Percentiles rank a stretch among this genome's conserved stretches.
Conservation (phyloP, 2,888 invertebrate species). For the Tanytarsus gracilentus region DNA sequence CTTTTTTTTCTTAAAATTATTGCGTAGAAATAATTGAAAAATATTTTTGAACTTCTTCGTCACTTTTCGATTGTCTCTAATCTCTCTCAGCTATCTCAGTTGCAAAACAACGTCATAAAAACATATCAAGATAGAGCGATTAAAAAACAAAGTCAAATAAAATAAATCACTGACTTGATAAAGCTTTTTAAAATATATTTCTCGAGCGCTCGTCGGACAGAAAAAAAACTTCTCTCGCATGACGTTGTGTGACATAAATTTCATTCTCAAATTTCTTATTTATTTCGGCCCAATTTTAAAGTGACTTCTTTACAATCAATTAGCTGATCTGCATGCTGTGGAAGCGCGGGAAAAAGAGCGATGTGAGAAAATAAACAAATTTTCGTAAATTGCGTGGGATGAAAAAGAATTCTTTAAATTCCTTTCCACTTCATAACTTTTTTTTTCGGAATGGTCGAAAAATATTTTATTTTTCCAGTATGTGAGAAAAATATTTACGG, state of each 20-base stretch:
- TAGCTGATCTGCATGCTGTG: background rate
- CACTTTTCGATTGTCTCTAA: too few species aligned
- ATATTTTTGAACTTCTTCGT: too few species aligned
- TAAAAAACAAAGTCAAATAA: constrained; percentile 14
- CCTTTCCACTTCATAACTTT: too few species aligned
- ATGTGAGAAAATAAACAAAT: constrained; percentile 4
- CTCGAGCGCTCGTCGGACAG: background rate
- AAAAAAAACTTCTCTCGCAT: background rate
- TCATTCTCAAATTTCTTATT: background rate
- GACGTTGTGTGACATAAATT: constrained; percentile 7
- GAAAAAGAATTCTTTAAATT: background rate
- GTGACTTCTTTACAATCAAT: constrained; percentile 12
- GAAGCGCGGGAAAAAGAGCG: too few species aligned
- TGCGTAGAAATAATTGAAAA: too few species aligned
- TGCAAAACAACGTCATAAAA: too few species aligned
- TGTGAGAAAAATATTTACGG: too few species aligned
- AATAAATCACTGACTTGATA: constrained; percentile 5
- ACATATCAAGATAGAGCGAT: too few species aligned
- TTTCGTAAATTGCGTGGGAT: background rate
- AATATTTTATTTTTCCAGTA: too few species aligned
- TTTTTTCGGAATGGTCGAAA: too few species aligned
- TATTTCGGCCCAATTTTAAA: constrained; percentile 9
- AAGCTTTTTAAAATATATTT: background rate
- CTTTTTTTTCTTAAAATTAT: too few species aligned
- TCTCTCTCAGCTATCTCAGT: too few species aligned